Evolutionary conservation across 2,888 invertebrate genomes (phyloP), one percentile per base, ranked within the genome.

Genomic region (Archips xylosteana): DNA sequence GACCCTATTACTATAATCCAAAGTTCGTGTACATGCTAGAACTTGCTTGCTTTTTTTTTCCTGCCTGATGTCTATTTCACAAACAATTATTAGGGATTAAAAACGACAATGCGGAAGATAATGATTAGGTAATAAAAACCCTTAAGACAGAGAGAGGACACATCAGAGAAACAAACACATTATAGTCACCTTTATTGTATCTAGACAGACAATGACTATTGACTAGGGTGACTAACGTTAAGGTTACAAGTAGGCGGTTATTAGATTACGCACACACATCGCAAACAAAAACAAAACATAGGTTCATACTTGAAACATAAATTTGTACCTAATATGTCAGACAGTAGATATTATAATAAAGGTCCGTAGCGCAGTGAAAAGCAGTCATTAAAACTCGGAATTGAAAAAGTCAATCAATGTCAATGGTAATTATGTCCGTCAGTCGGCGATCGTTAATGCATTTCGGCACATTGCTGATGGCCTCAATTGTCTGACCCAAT

Each of bases 401-500:
- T 74, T 74, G 69, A 64, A 74, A 74, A 74, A 74, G 73, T 74
- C 69, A 74, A 74, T 69, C 69, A 74, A 60, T 64, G 60, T 73
- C 69, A 73, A 73, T 49, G 42, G 64, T 60, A 73, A 73, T 73
- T 69, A 69, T 74, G 42, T 51, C 64, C 23, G 73, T 64, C 64
- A 15, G 64, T 68, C 60, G 49, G 69, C 60, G 47, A 73, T 69
- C 73, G 63, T 67, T 72, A 67, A 73, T 73, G 73, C 73, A 69
- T 69, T 73, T 73, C 63, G 73, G 68, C n/a, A 71, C 57, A 47
- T 47, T 34, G 51, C 70, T 64, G 68, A 39, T 63, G 68, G 63
- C 63, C 59, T 74, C 64, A 74, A 74, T 69, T 64, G 68, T 64
- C 61, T 59, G 60, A 60, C 64, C 69, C 49, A 69, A 64, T 69